phyloP scores from a whole-genome alignment of 2,888 invertebrate species.

The Hydropsyche betteni region DNA sequence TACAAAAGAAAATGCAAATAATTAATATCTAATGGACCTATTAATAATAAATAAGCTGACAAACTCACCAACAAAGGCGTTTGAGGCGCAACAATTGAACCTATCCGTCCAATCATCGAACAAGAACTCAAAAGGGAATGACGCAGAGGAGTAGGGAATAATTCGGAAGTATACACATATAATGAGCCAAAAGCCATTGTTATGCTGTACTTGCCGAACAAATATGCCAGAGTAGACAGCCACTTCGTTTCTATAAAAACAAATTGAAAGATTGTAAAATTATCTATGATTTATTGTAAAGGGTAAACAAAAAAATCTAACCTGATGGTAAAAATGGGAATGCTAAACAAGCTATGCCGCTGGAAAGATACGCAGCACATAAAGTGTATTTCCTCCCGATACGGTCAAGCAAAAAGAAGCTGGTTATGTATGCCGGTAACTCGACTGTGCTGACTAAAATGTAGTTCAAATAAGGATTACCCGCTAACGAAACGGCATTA shows the following conservation, averaged over 20 bases:
- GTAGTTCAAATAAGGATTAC: constrained; percentile 81
- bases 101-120: constrained; percentile 73
- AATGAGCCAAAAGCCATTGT: constrained; percentile 72
- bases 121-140: constrained; percentile 71
- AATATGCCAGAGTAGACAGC: constrained; percentile 64
- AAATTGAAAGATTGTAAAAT: not conserved
- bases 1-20: constrained; percentile 53
- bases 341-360: constrained; percentile 67
- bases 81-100: constrained; percentile 73
- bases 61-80: constrained; percentile 71
- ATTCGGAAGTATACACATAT: constrained; percentile 74
- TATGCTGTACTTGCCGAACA: constrained; percentile 73
- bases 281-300: not conserved
- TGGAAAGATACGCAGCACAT: constrained; percentile 67
- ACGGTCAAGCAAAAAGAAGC: constrained; percentile 67
- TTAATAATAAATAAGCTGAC: constrained; percentile 4
- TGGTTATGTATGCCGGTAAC: constrained; percentile 71
- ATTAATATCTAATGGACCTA: not conserved
- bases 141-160: constrained; percentile 72
- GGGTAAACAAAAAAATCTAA: constrained; percentile 53
- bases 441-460: constrained; percentile 72
- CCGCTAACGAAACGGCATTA: constrained; percentile 78
- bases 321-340: constrained; percentile 69
- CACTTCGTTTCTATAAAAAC: constrained; percentile 58
- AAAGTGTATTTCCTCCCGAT: constrained; percentile 69